A percentile compares a stretch with the other conserved stretches of the same genome.
These are phyloP conservation scores for Candidula unifasciata DNA, from an alignment of 2,888 invertebrate genomes.

Conservation along the genomic window DNA sequence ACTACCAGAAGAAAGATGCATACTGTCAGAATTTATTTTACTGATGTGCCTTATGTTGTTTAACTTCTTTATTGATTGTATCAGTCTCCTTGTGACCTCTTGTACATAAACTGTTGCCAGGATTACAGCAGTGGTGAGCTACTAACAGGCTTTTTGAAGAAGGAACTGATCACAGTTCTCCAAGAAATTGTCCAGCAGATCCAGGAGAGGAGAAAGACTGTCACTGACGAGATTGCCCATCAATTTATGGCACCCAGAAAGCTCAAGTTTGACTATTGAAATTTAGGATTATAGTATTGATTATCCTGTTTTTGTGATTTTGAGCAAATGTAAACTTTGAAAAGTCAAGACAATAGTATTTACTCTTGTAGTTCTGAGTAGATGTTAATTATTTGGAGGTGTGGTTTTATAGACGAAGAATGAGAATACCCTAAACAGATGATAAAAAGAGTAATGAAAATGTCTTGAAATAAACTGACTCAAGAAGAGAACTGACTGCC, in stretches of 20 bases:
- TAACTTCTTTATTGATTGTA: neutral
- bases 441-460: too few relatives aligned
- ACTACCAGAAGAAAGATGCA: too few relatives aligned
- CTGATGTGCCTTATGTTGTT: neutral
- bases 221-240: slow-evolving; percentile 91
- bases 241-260: slow-evolving; percentile 91
- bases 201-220: slow-evolving; percentile 86
- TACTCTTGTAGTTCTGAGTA: too few relatives aligned
- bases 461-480: too few relatives aligned
- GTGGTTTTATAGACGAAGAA: too few relatives aligned
- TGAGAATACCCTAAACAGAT: too few relatives aligned
- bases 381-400: too few relatives aligned
- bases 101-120: slow-evolving; percentile 75
- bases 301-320: neutral
- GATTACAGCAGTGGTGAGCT: slow-evolving; percentile 91
- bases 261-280: slow-evolving; percentile 75
- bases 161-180: slow-evolving; percentile 88
- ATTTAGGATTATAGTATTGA: neutral
- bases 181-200: slow-evolving; percentile 89
- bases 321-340: too few relatives aligned
- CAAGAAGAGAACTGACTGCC: too few relatives aligned
- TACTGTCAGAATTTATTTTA: too few relatives aligned
- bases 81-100: neutral
- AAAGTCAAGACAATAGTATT: too few relatives aligned
- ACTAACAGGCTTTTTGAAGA: slow-evolving; percentile 96